Conservation (phyloP, 2,888 invertebrate species). For the Scaptomyza reducta region DNA sequence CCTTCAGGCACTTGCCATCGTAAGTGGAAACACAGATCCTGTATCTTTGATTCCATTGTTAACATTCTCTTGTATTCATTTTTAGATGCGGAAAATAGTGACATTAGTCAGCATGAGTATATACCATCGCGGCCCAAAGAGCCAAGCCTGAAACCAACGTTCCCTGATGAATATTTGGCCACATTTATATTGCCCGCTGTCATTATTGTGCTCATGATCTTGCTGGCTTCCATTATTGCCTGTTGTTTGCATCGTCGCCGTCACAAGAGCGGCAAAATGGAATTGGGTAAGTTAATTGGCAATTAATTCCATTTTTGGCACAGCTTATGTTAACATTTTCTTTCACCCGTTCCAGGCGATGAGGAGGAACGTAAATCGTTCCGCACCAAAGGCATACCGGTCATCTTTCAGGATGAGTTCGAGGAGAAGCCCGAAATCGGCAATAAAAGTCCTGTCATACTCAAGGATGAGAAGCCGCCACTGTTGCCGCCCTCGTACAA, state of each 20-base stretch:
- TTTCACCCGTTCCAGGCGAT: conserved; percentile 84
- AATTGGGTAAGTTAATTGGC: conserved; percentile 85
- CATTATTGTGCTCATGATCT: conserved; percentile 93
- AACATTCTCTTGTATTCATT: not conserved
- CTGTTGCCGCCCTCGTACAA: conserved; percentile 89
- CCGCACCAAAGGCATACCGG: conserved; percentile 94
- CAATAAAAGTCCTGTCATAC: conserved; percentile 96
- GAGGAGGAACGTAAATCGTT: conserved; percentile 93
- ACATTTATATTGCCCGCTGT: conserved; percentile 95
- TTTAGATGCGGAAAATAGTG: conserved; percentile 69
- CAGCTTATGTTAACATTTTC: not conserved
- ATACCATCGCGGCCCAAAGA: conserved; percentile 81
- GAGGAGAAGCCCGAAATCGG: conserved; percentile 96
- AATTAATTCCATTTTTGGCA: not conserved
- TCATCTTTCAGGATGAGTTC: conserved; percentile 98
- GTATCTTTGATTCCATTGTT: not conserved
- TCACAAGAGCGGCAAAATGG: conserved; percentile 93
- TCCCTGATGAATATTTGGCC: conserved; percentile 88
- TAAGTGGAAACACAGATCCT: conserved; percentile 66
- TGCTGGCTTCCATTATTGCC: conserved; percentile 94
- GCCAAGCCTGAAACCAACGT: conserved; percentile 83
- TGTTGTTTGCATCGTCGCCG: conserved; percentile 93
- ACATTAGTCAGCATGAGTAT: conserved; percentile 78
- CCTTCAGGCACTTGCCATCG: conserved; percentile 86
- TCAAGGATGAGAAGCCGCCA: conserved; percentile 97